These are phyloP conservation scores for Ovis canadensis DNA, from an alignment of 2,113 vertebrate genomes.

Conservation along the genomic window DNA sequence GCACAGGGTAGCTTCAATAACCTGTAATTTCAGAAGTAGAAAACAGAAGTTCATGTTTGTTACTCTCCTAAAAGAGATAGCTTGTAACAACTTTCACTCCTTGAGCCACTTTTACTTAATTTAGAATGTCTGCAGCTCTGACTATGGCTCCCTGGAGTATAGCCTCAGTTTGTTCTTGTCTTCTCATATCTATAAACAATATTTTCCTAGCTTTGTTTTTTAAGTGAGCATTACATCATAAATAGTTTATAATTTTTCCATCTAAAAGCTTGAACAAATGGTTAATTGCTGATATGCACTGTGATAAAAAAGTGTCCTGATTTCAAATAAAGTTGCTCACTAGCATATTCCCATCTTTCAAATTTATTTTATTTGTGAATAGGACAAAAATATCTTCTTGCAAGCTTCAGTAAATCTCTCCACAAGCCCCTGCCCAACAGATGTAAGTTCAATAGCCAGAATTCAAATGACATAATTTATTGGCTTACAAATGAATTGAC, in stretches of 20 bases:
- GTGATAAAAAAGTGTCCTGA: neutral
- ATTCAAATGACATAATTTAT: conserved; percentile 57
- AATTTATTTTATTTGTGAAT: conserved; percentile 15
- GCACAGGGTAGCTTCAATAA: neutral
- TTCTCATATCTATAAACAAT: neutral
- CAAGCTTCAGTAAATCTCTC: neutral
- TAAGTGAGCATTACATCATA: neutral
- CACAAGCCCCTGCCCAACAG: conserved; percentile 10
- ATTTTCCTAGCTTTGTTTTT: neutral
- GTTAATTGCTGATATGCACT: neutral
- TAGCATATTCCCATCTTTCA: neutral
- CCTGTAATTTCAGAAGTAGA: neutral
- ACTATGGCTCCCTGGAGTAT: neutral
- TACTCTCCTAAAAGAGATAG: conserved; percentile 11
- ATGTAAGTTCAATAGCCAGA: conserved; percentile 56
- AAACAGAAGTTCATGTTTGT: neutral
- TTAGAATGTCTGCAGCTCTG: neutral
- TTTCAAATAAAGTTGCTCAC: conserved; percentile 11
- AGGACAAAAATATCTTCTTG: conserved; percentile 20
- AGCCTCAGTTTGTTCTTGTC: neutral
- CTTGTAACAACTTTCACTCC: conserved; percentile 7
- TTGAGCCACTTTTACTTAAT: neutral
- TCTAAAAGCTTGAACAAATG: neutral
- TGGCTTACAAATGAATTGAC: conserved; percentile 49
- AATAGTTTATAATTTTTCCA: neutral